Evolutionary conservation across 2,888 invertebrate species (phyloP).

Genomic region (Meloe dianella): DNA sequence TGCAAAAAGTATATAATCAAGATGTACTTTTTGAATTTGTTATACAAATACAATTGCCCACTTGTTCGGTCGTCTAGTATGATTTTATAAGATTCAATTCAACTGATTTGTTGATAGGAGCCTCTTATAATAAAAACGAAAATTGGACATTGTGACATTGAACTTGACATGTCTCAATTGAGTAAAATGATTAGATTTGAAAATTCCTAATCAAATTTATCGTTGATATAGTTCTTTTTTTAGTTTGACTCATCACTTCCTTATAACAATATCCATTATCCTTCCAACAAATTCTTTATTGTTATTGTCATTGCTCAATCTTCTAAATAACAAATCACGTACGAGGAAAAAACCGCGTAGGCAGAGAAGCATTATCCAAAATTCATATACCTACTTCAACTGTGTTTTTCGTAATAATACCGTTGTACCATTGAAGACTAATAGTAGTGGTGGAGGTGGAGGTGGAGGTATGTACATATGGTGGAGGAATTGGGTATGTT

Average conservation of each 20-base stretch:
- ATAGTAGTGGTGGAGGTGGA: not conserved
- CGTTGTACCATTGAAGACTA: not conserved
- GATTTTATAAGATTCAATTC: not conserved
- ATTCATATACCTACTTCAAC: not conserved
- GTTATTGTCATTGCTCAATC: not conserved
- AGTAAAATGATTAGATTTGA: not conserved
- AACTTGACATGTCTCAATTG: constrained; percentile 9
- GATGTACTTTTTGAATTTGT: not conserved
- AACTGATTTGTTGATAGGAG: constrained; percentile 7
- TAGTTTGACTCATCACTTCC: not conserved
- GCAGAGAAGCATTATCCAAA: not conserved
- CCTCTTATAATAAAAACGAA: not conserved
- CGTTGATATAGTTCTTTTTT: not conserved
- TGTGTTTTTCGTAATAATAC: constrained; percentile 2
- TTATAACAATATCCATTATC: not conserved
- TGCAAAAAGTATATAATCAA: no score
- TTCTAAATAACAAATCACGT: not conserved
- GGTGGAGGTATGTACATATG: not conserved
- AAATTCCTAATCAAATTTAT: not conserved
- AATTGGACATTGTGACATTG: not conserved
- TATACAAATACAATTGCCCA: not conserved
- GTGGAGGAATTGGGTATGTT: not conserved
- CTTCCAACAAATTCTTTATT: constrained; percentile 9
- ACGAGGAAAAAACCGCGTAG: not conserved
- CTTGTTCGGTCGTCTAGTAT: not conserved